Evolutionary conservation across 2,888 invertebrate genomes (phyloP).

Genomic region (Melanophora roralis): DNA sequence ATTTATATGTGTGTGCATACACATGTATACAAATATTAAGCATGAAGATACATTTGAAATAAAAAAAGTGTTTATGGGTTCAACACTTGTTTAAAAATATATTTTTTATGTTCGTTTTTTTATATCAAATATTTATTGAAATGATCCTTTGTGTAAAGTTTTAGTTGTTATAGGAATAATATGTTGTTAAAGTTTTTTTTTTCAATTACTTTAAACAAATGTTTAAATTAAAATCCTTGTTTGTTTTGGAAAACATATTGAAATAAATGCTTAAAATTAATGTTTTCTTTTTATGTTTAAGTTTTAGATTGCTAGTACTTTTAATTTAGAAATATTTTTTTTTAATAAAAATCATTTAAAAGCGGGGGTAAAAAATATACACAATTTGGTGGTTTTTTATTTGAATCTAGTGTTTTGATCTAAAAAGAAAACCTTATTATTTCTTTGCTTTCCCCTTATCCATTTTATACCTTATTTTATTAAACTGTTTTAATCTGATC

Average conservation of each 20-base stretch:
- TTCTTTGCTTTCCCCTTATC: too few species aligned
- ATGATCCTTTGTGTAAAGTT: slow-evolving; percentile 28
- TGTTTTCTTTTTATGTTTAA: not conserved
- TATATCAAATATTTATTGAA: slow-evolving; percentile 22
- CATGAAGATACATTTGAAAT: not conserved
- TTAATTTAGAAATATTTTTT: not conserved
- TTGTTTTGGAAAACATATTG: not conserved
- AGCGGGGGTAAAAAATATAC: too few species aligned
- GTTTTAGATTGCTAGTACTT: not conserved
- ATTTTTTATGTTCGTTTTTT: not conserved
- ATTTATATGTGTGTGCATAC: too few species aligned
- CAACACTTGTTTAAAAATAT: not conserved
- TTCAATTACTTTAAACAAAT: not conserved
- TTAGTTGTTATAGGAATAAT: not conserved
- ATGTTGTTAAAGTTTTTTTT: not conserved
- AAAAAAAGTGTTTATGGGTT: not conserved
- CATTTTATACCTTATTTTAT: too few species aligned
- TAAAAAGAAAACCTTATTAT: too few species aligned
- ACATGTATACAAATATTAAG: not conserved
- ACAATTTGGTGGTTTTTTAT: too few species aligned
- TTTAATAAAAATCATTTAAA: too few species aligned
- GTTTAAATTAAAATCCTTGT: not conserved
- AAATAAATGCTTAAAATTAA: not conserved
- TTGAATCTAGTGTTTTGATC: too few species aligned
- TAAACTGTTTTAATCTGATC: slow-evolving; percentile 32